phyloP scores from a whole-genome alignment of 2,113 vertebrate genomes.

The Periophthalmus modestus region DNA sequence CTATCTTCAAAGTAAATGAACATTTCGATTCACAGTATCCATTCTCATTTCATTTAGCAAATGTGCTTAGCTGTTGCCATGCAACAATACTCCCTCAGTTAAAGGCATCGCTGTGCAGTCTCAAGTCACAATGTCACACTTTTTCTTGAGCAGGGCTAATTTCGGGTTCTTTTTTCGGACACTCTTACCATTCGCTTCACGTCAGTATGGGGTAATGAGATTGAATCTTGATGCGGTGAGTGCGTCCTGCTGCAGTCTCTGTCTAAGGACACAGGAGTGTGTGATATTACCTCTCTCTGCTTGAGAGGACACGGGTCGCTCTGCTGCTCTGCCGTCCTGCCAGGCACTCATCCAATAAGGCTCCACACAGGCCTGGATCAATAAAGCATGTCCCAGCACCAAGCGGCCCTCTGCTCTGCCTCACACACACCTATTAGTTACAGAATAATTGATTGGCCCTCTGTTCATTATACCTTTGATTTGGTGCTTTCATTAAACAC shows the following conservation, averaged over 20 bases:
- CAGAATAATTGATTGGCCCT: conserved; percentile 67
- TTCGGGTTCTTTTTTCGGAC: conserved; percentile 44
- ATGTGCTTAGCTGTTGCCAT: conserved; percentile 79
- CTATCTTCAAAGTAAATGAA: conserved; percentile 67
- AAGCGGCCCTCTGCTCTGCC: conserved; percentile 19
- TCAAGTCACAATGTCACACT: conserved; percentile 73
- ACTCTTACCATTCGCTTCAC: conserved; percentile 67
- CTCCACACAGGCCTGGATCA: conserved; percentile 53
- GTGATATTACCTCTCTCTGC: conserved; percentile 62
- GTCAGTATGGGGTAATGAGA: conserved; percentile 71
- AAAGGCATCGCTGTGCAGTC: conserved; percentile 31
- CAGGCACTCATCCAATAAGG: conserved; percentile 63
- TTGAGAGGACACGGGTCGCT: conserved; percentile 49
- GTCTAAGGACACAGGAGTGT: conserved; percentile 47
- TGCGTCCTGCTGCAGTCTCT: conserved; percentile 48
- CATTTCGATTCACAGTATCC: conserved; percentile 66
- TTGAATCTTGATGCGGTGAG: conserved; percentile 68
- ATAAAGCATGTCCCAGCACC: conserved; percentile 52
- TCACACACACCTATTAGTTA: conserved; percentile 60
- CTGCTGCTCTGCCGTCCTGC: conserved; percentile 39
- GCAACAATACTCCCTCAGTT: conserved; percentile 65
- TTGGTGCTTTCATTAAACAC: conserved; percentile 64
- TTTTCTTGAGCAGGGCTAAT: conserved; percentile 53
- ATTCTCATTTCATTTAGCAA: conserved; percentile 70
- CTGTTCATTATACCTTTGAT: conserved; percentile 68